Evolutionary conservation across 2,797 vertebrate species (phyloP).

Genomic region (Nasua narica): DNA sequence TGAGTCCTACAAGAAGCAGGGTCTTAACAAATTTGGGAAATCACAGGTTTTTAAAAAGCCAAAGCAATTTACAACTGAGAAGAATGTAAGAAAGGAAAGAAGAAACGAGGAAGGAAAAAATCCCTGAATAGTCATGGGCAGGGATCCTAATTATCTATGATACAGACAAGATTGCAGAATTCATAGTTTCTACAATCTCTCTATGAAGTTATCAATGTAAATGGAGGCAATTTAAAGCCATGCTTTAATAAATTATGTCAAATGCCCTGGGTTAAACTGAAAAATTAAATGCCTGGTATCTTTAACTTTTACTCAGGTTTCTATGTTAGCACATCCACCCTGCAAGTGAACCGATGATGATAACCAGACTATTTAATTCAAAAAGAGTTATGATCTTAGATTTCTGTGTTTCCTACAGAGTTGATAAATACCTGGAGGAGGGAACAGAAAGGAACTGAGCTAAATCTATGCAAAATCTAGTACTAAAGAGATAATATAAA

Average conservation of each 20-base stretch:
- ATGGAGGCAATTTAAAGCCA: neutral
- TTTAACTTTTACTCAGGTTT: neutral
- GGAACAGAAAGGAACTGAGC: neutral
- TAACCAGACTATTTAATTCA: constrained; percentile 18
- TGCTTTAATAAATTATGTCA: constrained; percentile 4
- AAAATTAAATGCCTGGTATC: neutral
- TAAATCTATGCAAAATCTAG: neutral
- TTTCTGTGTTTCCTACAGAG: neutral
- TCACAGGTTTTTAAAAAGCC: neutral
- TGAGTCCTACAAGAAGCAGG: neutral
- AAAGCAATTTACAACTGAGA: neutral
- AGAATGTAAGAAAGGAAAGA: neutral
- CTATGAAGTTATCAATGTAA: neutral
- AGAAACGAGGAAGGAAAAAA: neutral
- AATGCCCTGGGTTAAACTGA: neutral
- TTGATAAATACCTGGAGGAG: neutral
- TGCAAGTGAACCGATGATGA: neutral
- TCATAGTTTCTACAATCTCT: neutral
- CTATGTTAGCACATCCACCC: neutral
- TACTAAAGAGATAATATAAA: neutral
- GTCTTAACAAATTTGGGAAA: neutral
- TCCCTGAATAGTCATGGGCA: neutral
- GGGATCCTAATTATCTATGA: neutral
- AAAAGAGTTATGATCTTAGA: neutral
- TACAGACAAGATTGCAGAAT: neutral